phyloP scores from a whole-genome alignment of 2,888 invertebrate species.

The Plemyria rubiginata region DNA sequence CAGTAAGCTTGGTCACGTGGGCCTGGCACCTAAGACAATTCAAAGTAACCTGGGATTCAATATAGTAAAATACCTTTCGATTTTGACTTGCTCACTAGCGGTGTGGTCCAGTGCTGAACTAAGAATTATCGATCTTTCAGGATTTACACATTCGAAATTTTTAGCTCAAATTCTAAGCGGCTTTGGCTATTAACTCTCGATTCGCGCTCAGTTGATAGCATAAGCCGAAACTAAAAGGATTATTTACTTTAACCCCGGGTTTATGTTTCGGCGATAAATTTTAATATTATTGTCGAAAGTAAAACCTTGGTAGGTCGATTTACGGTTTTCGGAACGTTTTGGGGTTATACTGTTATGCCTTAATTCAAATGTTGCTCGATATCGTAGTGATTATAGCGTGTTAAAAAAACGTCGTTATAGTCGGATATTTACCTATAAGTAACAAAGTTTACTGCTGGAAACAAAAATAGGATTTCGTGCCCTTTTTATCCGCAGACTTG shows the following conservation, averaged over 20 bases:
- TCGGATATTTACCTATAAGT: no score
- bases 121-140: no score
- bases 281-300: conserved; percentile 42
- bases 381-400: background rate
- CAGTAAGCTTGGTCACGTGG: no score
- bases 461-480: no score
- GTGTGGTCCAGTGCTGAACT: no score
- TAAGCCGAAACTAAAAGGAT: conserved; percentile 31
- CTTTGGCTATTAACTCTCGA: conserved; percentile 9
- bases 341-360: conserved; percentile 22
- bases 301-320: conserved; percentile 37
- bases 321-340: conserved; percentile 37
- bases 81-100: no score
- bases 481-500: no score
- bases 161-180: background rate
- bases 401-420: conserved; percentile 2
- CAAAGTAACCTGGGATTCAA: no score
- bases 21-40: no score
- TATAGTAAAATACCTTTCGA: no score
- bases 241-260: conserved; percentile 37
- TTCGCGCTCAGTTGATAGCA: conserved; percentile 24
- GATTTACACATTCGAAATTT: no score
- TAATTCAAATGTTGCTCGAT: conserved; percentile 11
- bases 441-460: background rate
- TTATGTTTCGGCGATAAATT: conserved; percentile 41